Evolutionary conservation across 1,140 invertebrate genomes (phyloP).

Genomic region (Tyrophagus putrescentiae): DNA sequence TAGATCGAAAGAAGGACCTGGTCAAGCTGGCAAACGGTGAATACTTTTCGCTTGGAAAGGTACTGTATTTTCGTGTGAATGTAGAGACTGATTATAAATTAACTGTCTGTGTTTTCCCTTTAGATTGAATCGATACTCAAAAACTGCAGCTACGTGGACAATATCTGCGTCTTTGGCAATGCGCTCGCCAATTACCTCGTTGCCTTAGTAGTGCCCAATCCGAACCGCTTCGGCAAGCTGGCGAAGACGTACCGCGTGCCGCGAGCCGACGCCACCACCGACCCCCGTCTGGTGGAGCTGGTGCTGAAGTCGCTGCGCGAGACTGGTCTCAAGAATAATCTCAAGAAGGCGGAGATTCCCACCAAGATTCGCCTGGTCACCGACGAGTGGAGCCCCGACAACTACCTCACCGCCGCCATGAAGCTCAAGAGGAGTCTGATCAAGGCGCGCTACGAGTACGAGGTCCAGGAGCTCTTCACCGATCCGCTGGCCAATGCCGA

Average conservation of each 20-base stretch:
- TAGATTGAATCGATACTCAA: constrained; percentile 60
- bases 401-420: constrained; percentile 39
- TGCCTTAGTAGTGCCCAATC: constrained; percentile 76
- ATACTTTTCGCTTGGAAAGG: constrained; percentile 49
- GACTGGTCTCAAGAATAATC: constrained; percentile 17
- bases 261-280: constrained; percentile 58
- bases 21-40: constrained; percentile 23
- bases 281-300: constrained; percentile 51
- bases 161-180: constrained; percentile 85
- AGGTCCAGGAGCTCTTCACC: constrained; percentile 73
- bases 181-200: constrained; percentile 66
- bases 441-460: constrained; percentile 23
- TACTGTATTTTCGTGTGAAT: constrained; percentile 33
- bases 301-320: constrained; percentile 34
- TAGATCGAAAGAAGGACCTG: constrained; percentile 23
- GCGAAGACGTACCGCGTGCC: constrained; percentile 42
- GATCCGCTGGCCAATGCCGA: constrained; percentile 13
- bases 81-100: constrained; percentile 1
- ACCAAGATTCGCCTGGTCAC: constrained; percentile 32
- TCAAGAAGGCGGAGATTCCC: constrained; percentile 51
- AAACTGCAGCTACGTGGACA: constrained; percentile 80
- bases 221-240: constrained; percentile 46
- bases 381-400: constrained; percentile 39
- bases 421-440: constrained; percentile 30
- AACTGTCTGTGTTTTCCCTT: neutral